Base-by-base conservation (phyloP, 2,113 vertebrate genomes). In the Rhinolophus ferrumequinum region DNA sequence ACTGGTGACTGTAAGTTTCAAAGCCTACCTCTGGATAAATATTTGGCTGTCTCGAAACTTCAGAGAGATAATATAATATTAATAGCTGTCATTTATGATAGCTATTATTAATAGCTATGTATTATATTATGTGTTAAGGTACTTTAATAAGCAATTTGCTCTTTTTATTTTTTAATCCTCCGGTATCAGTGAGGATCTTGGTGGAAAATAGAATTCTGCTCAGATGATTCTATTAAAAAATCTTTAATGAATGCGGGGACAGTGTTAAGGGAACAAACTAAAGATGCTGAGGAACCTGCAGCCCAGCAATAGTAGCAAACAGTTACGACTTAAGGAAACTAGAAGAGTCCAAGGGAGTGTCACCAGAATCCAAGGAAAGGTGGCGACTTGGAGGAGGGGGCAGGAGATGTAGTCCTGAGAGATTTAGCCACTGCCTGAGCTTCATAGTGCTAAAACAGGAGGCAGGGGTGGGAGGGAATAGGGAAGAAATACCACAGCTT, bases 1-100 rank as follows among this genome's bases (percentile, higher is more conserved):
- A 41, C 35, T 88, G 58, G 35, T 88, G 70, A 79, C 56, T 79
- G 7, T 86, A 28, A 70, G 14, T 14, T 79, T 93, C 30, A 52
- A 90, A 95, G 13, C 9, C 10, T 82, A 38, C 10, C 1, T 93
- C 56, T 95, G 47, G 22, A 79, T 81, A 87, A 73, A 80, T 88
- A 73, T 87, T 96, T 90, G 52, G 62, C 19, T 90, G 9, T 87
- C 11, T 38, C 60, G 16, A 96, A 92, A 67, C 50, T 50, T 47
- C 19, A 22, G n/a, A 52, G 75, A 64, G 30, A 21, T 35, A 8
- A 28, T 38, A 47, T 14, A 67, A 88, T 13, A 50, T 47, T 14
- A 67, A 88, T 13, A 50, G 28, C 24, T 62, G 41, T 70, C 16
- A 56, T 9, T 72, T 54, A 84, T 62, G 60, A 56, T 12, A 75